Evolutionary conservation across 2,888 invertebrate species (phyloP), one percentile per base, ranked within the genome.

Genomic region (Eurytoma adleriae): DNA sequence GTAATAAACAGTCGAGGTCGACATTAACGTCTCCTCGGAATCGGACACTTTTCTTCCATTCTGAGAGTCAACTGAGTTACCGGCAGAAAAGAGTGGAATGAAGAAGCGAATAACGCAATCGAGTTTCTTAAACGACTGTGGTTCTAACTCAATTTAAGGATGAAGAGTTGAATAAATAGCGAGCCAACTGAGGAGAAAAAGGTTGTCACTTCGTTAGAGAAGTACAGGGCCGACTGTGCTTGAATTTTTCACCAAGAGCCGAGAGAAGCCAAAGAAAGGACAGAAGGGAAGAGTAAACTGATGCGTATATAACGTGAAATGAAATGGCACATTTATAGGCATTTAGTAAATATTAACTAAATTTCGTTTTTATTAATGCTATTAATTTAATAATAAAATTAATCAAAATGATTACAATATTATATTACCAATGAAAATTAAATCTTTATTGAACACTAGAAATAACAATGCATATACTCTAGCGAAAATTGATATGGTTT

Each of bases 81-180:
- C 48, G 61, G 69, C 18, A 56, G 62, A 79, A 78, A 71, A 72
- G 57, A 7, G 18, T 48, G 4, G 67, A 54, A 20, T 20, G 50
- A 66, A 56, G 57, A 7, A 48, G 54, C 62, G 76, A 76, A 59
- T 79, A 80, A 71, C 59, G 73, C 62, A 68, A 80, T 80, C 57
- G 73, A 72, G 73, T 77, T 56, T 57, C 67, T 73, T 62, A 72
- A 77, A 50, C 59, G 64, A n/a, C 69, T 48, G 16, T 14, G 30
- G 73, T 27, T 69, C 59, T 74, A 70, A 81, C 78, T 78, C 69
- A 71, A 75, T 78, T 81, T 72, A 18, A 48, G 68, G 56, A 72
- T 57, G 68, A 75, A 78, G 78, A 54, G 73, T 78, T 75, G 81
- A 78, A 76, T 81, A 75, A 78, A 81, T 78, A 78, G 68, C 69